Evolutionary conservation across 2,797 vertebrate species (phyloP).

Genomic region (Amphiprion clarkii): DNA sequence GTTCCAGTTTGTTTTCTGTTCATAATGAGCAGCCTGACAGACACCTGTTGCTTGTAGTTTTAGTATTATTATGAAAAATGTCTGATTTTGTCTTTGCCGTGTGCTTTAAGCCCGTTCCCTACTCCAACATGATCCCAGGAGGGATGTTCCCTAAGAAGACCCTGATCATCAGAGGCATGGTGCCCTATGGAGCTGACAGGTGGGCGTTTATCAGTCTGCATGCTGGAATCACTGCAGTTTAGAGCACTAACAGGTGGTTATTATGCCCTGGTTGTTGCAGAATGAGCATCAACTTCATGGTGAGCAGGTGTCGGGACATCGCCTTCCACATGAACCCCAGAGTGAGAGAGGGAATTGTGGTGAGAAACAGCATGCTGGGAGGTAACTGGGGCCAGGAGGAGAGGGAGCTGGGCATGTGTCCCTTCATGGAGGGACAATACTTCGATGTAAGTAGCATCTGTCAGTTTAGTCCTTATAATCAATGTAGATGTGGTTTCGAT

Average conservation of each 20-base stretch:
- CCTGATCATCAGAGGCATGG: slow-evolving; percentile 85
- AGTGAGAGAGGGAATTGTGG: slow-evolving; percentile 69
- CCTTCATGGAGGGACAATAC: slow-evolving; percentile 87
- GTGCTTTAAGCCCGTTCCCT: slow-evolving; percentile 83
- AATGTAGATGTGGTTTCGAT: too few relatives aligned
- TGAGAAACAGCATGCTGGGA: slow-evolving; percentile 86
- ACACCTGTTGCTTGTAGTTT: not conserved
- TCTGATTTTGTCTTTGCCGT: not conserved
- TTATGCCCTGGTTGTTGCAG: slow-evolving; percentile 65
- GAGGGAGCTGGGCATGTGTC: slow-evolving; percentile 76
- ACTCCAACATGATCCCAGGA: slow-evolving; percentile 78
- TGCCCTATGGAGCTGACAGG: slow-evolving; percentile 75
- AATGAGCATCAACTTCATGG: slow-evolving; percentile 84
- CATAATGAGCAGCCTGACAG: not conserved
- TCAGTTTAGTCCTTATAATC: not conserved
- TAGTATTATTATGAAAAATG: not conserved
- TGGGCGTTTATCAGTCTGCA: slow-evolving; percentile 23
- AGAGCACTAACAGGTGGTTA: not conserved
- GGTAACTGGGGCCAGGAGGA: slow-evolving; percentile 88
- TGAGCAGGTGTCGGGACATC: slow-evolving; percentile 71
- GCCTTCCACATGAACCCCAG: slow-evolving; percentile 87
- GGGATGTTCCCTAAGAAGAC: slow-evolving; percentile 86
- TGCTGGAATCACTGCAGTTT: not conserved
- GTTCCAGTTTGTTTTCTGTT: not conserved
- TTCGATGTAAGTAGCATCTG: slow-evolving; percentile 85